Base-by-base conservation (phyloP, 2,888 invertebrate genomes). In the Uloborus plumipes region DNA sequence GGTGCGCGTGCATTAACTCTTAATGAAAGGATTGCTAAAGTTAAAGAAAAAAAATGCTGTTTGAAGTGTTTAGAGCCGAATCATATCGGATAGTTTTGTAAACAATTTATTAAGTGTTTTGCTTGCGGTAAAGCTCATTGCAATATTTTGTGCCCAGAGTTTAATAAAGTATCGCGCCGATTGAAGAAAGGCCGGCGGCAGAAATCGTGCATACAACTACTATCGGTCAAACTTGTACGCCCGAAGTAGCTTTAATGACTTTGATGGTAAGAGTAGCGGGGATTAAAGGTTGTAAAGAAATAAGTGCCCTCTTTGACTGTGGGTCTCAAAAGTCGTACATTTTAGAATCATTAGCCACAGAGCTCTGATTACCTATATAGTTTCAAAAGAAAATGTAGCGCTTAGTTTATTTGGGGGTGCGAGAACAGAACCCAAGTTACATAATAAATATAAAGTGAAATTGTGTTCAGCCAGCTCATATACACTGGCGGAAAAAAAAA, bases 241-340 rank as follows among this genome's bases (percentile, higher is more conserved):
- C 18, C 6, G 22, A 59, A 11, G 20, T 59, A 59, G 16, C 18
- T 22, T 59, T 18, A 59, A 59, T 16, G 61, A 20, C 13, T 62
- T 62, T 22, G 62, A 2, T 2, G 14, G 2, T 20, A 22, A 22
- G 26, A 26, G 4, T 26, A 26, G 26, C 26, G 26, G 26, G 26
- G 4, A 4, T 26, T 26, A 2, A 26, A 4, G 26, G 26, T 2
- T 26, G 26, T 26, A 26, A 26, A 26, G 26, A 26, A 26, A 26
- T 26, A 26, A 26, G 22, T 4, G 67, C 20, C n/a, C 51, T 67
- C 16, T 20, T 67, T n/a, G 67, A 67, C 13, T 67, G 22, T 67
- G 67, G 51, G 2, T 67, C 67, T 4, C 67, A 67, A 22, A 67
- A 51, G 22, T 67, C 53, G 6, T 67, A 67, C 16, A 51, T 51